Base-by-base conservation (phyloP, 30 jellyfish, hydroid and myxozoan species). In the Pseudorhiza aurosa region DNA sequence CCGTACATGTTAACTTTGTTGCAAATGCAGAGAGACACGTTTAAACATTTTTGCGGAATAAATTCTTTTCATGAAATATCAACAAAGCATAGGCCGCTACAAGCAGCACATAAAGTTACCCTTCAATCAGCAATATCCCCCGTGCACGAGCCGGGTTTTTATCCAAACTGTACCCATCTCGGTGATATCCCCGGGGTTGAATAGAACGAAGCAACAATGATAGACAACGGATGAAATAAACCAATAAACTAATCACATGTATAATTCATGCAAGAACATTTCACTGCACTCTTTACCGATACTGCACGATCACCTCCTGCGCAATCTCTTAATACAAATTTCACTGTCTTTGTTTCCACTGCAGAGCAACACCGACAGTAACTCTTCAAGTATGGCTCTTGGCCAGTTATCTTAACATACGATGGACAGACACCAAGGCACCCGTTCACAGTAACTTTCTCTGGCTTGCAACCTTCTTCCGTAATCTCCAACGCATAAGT, bases 391-490 rank as follows among this genome's bases (percentile, higher is more conserved):
- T 69, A 72, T 7, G 95, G 95, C 49, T 24, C 70, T 9, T 69
- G 75, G 43, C 31, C 31, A 22, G 32, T 29, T 36, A 79, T 65
- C 32, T 71, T 47, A 7, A 68, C 85, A 37, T 83, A 83, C 9
- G 95, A 83, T 27, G 72, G 87, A 43, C 95, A 83, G 4, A 68
- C 53, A 32, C 95, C 95, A 19, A 83, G 81, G 53, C 95, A 83
- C 0, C 88, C 95, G 57, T 37, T 68, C 29, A 83, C 83, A 28
- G 74, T 33, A 12, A 83, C 69, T 14, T 22, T 32, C 62, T 83
- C 88, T 2, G 88, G 62, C 18, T 15, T 44, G 64, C 95, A 83
- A 1, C 95, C 95, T 7, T 42, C 67, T 32, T 73, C 36, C 44
- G 15, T 46, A 9, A 71, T 65, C 10, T 28, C 44, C 31, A 29